These are phyloP conservation scores for Nemotelus pantherinus DNA, from an alignment of 2,888 invertebrate species.

Conservation along the genomic window DNA sequence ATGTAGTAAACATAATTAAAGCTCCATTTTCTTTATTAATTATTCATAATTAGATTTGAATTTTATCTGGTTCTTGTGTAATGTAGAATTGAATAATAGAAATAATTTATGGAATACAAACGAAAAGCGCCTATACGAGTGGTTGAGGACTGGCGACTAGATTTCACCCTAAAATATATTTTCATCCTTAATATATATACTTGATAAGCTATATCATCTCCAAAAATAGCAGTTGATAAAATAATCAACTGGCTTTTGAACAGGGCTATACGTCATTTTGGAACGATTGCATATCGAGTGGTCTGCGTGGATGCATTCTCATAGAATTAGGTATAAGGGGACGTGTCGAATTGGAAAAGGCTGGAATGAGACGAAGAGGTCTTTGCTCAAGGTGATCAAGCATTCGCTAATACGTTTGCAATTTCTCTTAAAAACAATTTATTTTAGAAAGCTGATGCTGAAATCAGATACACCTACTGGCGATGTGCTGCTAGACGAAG, in stretches of 20 bases:
- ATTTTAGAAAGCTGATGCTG: conserved; percentile 74
- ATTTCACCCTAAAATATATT: too few relatives aligned
- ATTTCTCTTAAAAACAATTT: background rate
- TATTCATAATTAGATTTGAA: too few relatives aligned
- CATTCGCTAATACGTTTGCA: background rate
- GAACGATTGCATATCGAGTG: conserved; percentile 99
- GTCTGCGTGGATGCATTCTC: conserved; percentile 96
- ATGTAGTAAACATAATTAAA: too few relatives aligned
- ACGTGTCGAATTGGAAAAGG: conserved; percentile 94
- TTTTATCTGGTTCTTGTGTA: too few relatives aligned
- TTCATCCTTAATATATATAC: too few relatives aligned
- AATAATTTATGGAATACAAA: too few relatives aligned
- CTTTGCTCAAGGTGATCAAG: conserved; percentile 82
- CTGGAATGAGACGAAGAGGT: conserved; percentile 95
- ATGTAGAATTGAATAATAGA: too few relatives aligned
- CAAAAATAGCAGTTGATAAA: too few relatives aligned
- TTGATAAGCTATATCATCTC: too few relatives aligned
- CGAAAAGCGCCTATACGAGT: too few relatives aligned
- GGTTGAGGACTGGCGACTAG: too few relatives aligned
- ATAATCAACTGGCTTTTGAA: background rate
- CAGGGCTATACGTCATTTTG: conserved; percentile 99
- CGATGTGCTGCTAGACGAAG: conserved; percentile 94
- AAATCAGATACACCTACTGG: conserved; percentile 95
- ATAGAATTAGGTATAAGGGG: conserved; percentile 96
- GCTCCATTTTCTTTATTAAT: too few relatives aligned